Evolutionary conservation across 1,140 invertebrate genomes (phyloP), one percentile per base, ranked within the genome.

Genomic region (Pectinophora gossypiella): DNA sequence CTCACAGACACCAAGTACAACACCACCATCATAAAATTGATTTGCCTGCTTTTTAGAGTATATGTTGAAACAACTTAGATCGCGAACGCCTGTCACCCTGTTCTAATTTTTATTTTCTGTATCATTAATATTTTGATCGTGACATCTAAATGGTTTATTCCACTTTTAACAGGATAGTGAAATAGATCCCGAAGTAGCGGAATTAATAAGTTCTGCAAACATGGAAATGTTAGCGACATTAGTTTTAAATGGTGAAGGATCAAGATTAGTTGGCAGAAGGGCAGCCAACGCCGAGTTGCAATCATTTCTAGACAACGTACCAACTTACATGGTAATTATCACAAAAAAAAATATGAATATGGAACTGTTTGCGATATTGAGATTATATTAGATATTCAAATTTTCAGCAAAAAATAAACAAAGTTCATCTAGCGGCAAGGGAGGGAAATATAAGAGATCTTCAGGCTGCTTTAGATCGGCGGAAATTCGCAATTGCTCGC

Each of bases 181-280:
- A 75, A 87, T 85, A 56, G 85, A 87, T 48, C 85, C 85, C 45
- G 85, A 85, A 72, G 81, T 87, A 16, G 76, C 81, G 23, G 76
- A 87, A 42, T 68, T 85, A 54, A 91, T 97, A 15, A 91, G 92
- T 62, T 90, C 90, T 38, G 95, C 94, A 3, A 96, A 95, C 65
- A 93, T 97, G 91, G 96, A 97, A 76, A 94, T 96, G 85, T 85
- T 98, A 61, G 96, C 96, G n/a, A 90, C 93, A 48, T 85, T 96
- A 60, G 95, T 98, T 1, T 87, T 98, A 5, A 95, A 95, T 55
- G 96, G 96, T 1, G 93, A 96, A 66, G 96, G 96, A 0, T 91
- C 93, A 51, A 90, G 93, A 69, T 84, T 98, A 27, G 84, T 96
- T 19, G 93, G 93, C 0, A 88, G 92, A 58, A 91, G 90, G 42